These are phyloP conservation scores for Tortrix viridana DNA, from an alignment of 2,888 invertebrate species.

Conservation along the genomic window DNA sequence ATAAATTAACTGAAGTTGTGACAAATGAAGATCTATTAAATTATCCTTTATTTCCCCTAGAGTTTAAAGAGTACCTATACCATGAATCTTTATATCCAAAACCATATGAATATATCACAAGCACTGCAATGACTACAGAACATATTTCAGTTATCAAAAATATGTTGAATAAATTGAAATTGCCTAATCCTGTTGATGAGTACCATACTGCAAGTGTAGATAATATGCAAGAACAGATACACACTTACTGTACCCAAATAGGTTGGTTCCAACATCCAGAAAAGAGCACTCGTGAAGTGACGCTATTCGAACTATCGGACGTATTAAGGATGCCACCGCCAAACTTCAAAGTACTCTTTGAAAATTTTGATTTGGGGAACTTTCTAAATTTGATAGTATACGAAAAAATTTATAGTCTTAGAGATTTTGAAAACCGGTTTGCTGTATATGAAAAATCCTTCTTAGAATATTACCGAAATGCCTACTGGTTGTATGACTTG, in stretches of 20 bases:
- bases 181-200: conserved; percentile 74
- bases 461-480: conserved; percentile 78
- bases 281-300: conserved; percentile 77
- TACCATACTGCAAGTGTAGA: conserved; percentile 73
- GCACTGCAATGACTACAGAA: conserved; percentile 81
- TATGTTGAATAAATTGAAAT: conserved; percentile 80
- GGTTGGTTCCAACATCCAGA: conserved; percentile 77
- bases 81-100: conserved; percentile 82
- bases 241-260: conserved; percentile 77
- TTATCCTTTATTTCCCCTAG: conserved; percentile 86
- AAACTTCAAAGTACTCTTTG: conserved; percentile 67
- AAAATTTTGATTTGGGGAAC: conserved; percentile 79
- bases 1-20: conserved; percentile 84
- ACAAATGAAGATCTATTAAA: conserved; percentile 84
- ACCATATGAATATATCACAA: conserved; percentile 87
- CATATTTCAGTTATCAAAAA: conserved; percentile 78
- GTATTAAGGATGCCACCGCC: conserved; percentile 59
- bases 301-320: conserved; percentile 70
- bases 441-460: conserved; percentile 84
- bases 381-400: conserved; percentile 81
- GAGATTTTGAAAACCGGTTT: conserved; percentile 72
- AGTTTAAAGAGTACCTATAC: conserved; percentile 84
- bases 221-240: conserved; percentile 75
- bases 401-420: conserved; percentile 79
- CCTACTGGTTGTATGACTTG: conserved; percentile 85